Base-by-base conservation (phyloP, 2,797 vertebrate genomes). In the Danio aesculapii region DNA sequence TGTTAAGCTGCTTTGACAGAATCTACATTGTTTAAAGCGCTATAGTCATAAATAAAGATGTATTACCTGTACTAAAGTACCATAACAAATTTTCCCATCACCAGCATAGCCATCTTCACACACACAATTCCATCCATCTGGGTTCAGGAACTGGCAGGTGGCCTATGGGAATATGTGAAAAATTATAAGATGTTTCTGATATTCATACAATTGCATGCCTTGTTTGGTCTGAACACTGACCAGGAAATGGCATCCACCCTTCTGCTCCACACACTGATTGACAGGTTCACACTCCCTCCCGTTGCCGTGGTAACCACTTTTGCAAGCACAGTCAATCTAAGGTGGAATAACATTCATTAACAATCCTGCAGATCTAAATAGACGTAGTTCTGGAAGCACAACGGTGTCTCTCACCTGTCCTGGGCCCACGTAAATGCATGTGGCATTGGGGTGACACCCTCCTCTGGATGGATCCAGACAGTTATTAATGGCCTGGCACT, bases 251-350 rank as follows among this genome's bases (percentile, higher is more conserved):
- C 98, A 99, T 83, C 93, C 94, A 82, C 92, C 91, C 0, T 66
- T 88, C 39, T 89, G 90, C 55, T 91, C 91, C 74, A 96, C 91
- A 85, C 98, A 99, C 0, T 90, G 92, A 67, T 96, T 96, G 74
- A 94, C 79, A 0, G 94, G 87, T 47, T 94, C 95, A 83, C 98
- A 99, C 47, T 94, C 92, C 13, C 84, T 90, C 16, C 98, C 98
- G 3, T 94, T 92, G 41, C 97, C 97, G 71, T 59, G 92, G 86
- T 95, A 98, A 47, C 97, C 96, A 7, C 88, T 83, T 71, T 95
- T 96, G 85, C 98, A 99, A 6, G 92, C 87, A 72, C 98, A 99
- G 85, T 95, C 94, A 39, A 92, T 97, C 98, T 99, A 85, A 8
- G 2, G 19, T 62, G 52, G 39, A 11, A n/a, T 46, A 63, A 53